Evolutionary conservation across 2,888 invertebrate species (phyloP).

Genomic region (Sarcophaga carnaria): DNA sequence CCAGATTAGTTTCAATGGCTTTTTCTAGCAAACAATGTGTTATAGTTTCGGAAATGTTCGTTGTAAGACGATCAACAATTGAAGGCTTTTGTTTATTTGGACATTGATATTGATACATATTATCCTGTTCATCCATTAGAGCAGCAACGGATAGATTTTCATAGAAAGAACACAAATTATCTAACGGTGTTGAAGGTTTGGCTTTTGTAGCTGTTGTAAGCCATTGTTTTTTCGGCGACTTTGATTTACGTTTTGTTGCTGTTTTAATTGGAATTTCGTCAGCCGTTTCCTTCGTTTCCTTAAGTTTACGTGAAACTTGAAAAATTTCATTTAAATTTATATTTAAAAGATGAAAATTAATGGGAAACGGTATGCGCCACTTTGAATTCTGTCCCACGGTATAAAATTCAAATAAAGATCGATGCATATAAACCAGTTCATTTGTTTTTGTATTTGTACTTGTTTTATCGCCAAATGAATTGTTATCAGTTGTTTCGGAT

Average conservation of each 20-base stretch:
- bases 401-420: constrained; percentile 79
- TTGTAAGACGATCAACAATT: constrained; percentile 75
- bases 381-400: constrained; percentile 77
- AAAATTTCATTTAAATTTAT: constrained; percentile 76
- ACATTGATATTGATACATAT: constrained; percentile 15
- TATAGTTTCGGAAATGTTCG: constrained; percentile 76
- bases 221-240: constrained; percentile 79
- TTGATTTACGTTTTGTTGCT: constrained; percentile 74
- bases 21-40: constrained; percentile 78
- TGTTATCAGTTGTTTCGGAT: constrained; percentile 44
- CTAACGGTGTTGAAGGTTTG: constrained; percentile 75
- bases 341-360: constrained; percentile 77
- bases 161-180: constrained; percentile 82
- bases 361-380: constrained; percentile 78
- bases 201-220: constrained; percentile 71
- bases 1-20: constrained; percentile 76
- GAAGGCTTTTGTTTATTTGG: constrained; percentile 50
- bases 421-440: constrained; percentile 73
- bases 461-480: constrained; percentile 46
- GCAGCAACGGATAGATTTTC: constrained; percentile 79
- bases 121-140: constrained; percentile 73
- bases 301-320: constrained; percentile 70
- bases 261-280: not conserved
- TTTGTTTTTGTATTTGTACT: not conserved
- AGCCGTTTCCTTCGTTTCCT: not conserved